Conservation (phyloP, 2,797 vertebrate species). For the Australoheros facetus region DNA sequence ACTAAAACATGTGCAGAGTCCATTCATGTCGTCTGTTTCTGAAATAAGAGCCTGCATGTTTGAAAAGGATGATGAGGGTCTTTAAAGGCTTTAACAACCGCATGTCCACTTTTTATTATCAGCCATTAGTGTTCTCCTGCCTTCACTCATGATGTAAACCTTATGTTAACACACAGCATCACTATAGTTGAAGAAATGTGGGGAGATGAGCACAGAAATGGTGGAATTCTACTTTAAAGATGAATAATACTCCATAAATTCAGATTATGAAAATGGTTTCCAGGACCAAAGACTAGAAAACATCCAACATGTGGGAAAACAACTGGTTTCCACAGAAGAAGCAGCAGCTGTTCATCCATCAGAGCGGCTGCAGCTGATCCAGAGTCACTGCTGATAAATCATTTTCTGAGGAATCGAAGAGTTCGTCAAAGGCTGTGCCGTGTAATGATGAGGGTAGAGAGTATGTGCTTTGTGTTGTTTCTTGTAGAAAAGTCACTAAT, state of each 20-base stretch:
- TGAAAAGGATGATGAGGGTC: neutral
- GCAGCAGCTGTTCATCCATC: neutral
- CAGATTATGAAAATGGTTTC: neutral
- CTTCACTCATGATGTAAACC: neutral
- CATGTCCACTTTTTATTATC: neutral
- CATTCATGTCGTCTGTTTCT: neutral
- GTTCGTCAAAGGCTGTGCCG: neutral
- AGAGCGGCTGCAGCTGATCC: constrained; percentile 14
- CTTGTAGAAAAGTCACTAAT: neutral
- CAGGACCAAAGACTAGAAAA: neutral
- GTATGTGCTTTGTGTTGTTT: neutral
- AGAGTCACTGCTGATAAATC: neutral
- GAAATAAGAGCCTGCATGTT: neutral
- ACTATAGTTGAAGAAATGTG: neutral
- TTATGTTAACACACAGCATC: neutral
- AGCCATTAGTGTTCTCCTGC: neutral
- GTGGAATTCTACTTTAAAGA: neutral
- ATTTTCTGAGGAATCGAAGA: neutral
- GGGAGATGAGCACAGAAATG: neutral
- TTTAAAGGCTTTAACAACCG: neutral
- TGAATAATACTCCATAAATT: neutral
- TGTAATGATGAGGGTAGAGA: neutral
- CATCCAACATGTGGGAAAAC: constrained; percentile 3
- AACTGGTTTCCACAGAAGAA: neutral
- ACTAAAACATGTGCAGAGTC: neutral